Evolutionary conservation across 2,888 invertebrate genomes (phyloP), one percentile per base, ranked within the genome.

Genomic region (Priocnemis perturbator): DNA sequence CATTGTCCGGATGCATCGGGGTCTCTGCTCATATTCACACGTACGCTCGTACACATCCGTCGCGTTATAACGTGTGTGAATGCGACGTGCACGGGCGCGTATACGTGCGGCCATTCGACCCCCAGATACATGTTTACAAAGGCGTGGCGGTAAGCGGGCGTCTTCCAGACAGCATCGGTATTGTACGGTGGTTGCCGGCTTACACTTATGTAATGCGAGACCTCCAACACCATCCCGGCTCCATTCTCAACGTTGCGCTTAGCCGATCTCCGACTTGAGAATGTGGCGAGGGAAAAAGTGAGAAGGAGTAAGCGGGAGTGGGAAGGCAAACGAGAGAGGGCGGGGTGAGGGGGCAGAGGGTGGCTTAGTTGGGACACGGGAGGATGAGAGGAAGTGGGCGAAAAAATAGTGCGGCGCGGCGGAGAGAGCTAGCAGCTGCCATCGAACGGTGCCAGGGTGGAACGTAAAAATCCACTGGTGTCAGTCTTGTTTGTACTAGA

Each of bases 131-230:
- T 77, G 79, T 79, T 81, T 83, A 73, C 79, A 71, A 74, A 72
- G 67, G 65, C 69, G 71, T 48, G 69, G 45, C 63, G 62, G 20
- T 45, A 60, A 71, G 66, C 74, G 71, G 73, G 69, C 74, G 72
- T 56, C 56, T 56, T 30, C 69, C 64, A 77, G 79, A 81, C 78
- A 83, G 77, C 79, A 65, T 67, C 70, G 76, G 77, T 77, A 84
- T 85, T 83, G 81, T 85, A 70, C 72, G 52, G 19, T 26, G 61
- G 65, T 59, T 71, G 75, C 69, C 72, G 79, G 81, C 75, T 83
- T 79, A 77, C 77, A 83, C 78, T 82, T 83, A 80, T 78, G 83
- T 85, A 85, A 85, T 71, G 74, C 64, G 78, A 84, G 79, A 79
- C 78, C 74, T 64, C 62, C 73, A 50, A 78, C 77, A 20, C 50